Evolutionary conservation across 2,113 vertebrate species (phyloP).

Genomic region (Condylura cristata): DNA sequence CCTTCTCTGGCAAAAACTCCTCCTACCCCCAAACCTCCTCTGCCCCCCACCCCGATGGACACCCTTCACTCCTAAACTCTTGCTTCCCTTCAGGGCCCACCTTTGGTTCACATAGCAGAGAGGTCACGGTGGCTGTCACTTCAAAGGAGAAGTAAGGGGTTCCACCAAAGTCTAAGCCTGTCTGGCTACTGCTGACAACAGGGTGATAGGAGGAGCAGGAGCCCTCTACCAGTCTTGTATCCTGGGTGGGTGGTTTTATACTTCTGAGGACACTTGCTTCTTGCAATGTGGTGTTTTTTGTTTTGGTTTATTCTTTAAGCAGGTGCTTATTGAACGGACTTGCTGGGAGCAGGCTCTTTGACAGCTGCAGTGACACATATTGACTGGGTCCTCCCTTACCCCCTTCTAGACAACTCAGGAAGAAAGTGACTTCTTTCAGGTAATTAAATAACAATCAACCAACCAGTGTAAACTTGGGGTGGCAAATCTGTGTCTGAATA

Average conservation of each 20-base stretch:
- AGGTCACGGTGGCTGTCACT: background rate
- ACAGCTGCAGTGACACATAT: rapidly evolving
- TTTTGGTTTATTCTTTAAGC: background rate
- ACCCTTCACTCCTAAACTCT: background rate
- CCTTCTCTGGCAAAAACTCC: rapidly evolving
- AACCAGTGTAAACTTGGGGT: background rate
- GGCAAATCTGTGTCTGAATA: background rate
- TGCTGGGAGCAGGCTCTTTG: background rate
- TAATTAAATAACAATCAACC: background rate
- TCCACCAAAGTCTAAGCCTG: rapidly evolving
- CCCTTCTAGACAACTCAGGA: background rate
- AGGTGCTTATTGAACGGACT: background rate
- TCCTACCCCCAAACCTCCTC: no score
- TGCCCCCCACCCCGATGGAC: background rate
- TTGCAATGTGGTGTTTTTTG: no score
- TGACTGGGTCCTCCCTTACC: no score
- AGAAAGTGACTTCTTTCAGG: background rate
- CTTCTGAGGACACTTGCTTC: background rate
- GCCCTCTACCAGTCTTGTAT: no score
- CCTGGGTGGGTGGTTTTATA: background rate
- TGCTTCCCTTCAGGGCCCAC: background rate
- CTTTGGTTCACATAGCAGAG: background rate
- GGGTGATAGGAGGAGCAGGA: background rate
- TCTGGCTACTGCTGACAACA: background rate
- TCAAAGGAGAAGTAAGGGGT: background rate